phyloP scores from a whole-genome alignment of 2,113 vertebrate genomes.

The Isichthys henryi region DNA sequence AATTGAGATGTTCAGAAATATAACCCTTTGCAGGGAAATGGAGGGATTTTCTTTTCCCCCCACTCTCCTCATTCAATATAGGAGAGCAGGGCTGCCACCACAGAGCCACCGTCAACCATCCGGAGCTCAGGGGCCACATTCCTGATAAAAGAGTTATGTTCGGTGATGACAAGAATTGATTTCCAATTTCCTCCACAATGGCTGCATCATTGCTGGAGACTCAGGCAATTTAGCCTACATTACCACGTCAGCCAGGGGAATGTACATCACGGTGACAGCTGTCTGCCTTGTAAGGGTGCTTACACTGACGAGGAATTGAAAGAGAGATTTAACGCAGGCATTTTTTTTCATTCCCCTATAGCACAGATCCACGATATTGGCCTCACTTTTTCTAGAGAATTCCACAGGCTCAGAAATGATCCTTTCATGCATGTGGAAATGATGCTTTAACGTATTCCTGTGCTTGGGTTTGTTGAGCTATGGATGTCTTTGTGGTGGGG shows the following conservation, averaged over 20 bases:
- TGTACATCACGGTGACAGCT: slow-evolving; percentile 80
- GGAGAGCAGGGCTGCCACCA: slow-evolving; percentile 29
- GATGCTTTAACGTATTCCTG: background rate
- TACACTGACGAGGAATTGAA: slow-evolving; percentile 60
- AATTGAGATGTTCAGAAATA: background rate
- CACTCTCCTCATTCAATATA: background rate
- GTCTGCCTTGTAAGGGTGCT: slow-evolving; percentile 58
- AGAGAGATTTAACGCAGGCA: slow-evolving; percentile 46
- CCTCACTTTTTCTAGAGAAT: slow-evolving; percentile 23
- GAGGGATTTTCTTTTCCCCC: background rate
- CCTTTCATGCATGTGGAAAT: background rate
- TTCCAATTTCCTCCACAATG: slow-evolving; percentile 91
- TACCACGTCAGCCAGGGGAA: slow-evolving; percentile 58
- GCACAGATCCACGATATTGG: slow-evolving; percentile 32
- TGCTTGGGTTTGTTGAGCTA: background rate
- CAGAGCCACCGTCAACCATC: slow-evolving; percentile 38
- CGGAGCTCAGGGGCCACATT: slow-evolving; percentile 54
- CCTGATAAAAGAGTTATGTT: slow-evolving; percentile 71
- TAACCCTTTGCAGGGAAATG: background rate
- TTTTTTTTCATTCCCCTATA: slow-evolving; percentile 38
- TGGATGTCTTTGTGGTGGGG: background rate
- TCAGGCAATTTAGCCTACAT: slow-evolving; percentile 81
- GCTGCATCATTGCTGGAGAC: slow-evolving; percentile 78
- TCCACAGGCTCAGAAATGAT: slow-evolving; percentile 13
- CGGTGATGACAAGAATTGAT: slow-evolving; percentile 89